Base-by-base conservation (phyloP, 2,797 vertebrate genomes). In the Danio aesculapii region DNA sequence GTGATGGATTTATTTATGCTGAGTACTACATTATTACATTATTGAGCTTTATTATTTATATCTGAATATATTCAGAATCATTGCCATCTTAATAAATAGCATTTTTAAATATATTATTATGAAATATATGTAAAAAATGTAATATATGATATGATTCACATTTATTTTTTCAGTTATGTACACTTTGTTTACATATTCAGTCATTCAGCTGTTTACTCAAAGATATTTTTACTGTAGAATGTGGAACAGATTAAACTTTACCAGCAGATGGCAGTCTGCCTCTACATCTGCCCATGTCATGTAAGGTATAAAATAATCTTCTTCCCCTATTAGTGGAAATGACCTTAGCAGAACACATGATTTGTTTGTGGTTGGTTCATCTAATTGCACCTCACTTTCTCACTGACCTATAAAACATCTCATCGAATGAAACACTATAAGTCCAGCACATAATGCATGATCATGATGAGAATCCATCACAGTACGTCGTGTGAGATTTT, bases 201-300 rank as follows among this genome's bases (percentile, higher is more conserved):
- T 30, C 30, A 30, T 30, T 30, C 30, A 30, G 3, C 30, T 30
- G 30, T 30, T 30, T 30, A 30, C 30, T 30, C 1, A 30, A 30
- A 30, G 30, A 30, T 30, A 30, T 30, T 30, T 30, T 30, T 30
- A 30, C 1, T 30, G 30, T 3, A 30, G 30, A 30, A 30, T 30
- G 30, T 30, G 8, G 39, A 21, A 2, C 17, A 19, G 10, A 50
- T 44, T 69, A 1, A 61, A 21, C 21, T 52, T 71, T 8, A 17
- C 78, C 93, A 92, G 90, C 76, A 94, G 94, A 83, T 92, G 93
- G 92, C 91, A 86, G 86, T 87, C 83, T 92, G 82, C 12, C 86
- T 86, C 90, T 77, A 67, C 77, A 50, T 13, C 62, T 64, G 49
- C 59, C 17, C 21, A 5, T 10, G 10, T 13, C 1, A 12, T n/a